Percentiles rank a stretch among this genome's conserved stretches.
These are phyloP conservation scores for Euplexia lucipara DNA, from an alignment of 2,888 invertebrate species.

Conservation along the genomic window DNA sequence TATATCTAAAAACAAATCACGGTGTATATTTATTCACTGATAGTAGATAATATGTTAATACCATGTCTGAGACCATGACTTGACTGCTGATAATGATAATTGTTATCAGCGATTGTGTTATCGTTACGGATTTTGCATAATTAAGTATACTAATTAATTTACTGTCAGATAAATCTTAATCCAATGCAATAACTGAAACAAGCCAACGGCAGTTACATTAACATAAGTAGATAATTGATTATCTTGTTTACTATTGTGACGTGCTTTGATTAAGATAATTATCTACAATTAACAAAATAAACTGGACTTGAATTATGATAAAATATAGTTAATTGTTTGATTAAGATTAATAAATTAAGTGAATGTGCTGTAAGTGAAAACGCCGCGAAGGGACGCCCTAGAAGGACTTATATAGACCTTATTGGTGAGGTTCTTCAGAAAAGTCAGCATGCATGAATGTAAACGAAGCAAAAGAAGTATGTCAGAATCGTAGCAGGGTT, in stretches of 20 bases:
- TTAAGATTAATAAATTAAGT: no score
- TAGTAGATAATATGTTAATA: conserved; percentile 5
- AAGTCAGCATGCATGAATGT: no score
- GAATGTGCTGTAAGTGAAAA: no score
- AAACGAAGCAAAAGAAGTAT: no score
- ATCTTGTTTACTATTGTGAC: conserved; percentile 22
- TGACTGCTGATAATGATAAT: conserved; percentile 21
- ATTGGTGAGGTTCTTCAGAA: no score
- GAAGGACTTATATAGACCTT: no score
- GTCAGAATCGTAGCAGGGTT: no score
- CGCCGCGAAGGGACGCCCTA: no score
- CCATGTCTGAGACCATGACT: conserved; percentile 7
- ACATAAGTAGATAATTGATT: conserved; percentile 42
- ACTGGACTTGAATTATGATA: no score
- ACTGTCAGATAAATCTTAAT: conserved; percentile 48
- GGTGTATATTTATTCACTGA: background rate
- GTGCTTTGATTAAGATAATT: conserved; percentile 1
- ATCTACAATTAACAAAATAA: background rate
- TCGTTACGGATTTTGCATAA: conserved; percentile 28
- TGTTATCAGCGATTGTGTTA: conserved; percentile 17
- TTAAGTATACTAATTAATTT: conserved; percentile 45
- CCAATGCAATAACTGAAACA: conserved; percentile 51
- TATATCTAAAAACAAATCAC: background rate
- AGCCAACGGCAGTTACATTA: conserved; percentile 41
- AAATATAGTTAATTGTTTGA: no score